These are phyloP conservation scores for Chelidonichthys spinosus DNA, from an alignment of 2,797 vertebrate genomes.

Conservation along the genomic window DNA sequence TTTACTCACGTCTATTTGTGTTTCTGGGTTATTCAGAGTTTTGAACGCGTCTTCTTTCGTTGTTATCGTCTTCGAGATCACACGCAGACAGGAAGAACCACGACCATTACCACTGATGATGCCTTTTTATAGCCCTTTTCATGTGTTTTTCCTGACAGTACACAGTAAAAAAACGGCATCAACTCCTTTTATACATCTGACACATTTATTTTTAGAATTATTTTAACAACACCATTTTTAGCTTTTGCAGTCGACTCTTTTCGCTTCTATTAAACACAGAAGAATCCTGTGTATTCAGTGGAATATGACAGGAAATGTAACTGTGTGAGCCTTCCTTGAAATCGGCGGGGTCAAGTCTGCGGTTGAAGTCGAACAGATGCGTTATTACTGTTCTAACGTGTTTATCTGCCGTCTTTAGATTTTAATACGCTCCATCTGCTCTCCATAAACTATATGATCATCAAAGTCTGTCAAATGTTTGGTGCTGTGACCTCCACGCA, in stretches of 20 bases:
- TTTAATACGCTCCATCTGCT: conserved; percentile 42
- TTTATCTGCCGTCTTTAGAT: conserved; percentile 26
- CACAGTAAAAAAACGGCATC: conserved; percentile 25
- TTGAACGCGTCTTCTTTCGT: not conserved
- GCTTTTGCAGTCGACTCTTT: not conserved
- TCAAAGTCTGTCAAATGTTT: conserved; percentile 18
- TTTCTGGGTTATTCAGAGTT: conserved; percentile 43
- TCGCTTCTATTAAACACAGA: too few relatives aligned
- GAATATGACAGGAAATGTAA: too few relatives aligned
- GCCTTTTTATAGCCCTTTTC: conserved; percentile 58
- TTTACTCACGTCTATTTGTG: conserved; percentile 7
- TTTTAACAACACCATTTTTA: conserved; percentile 18
- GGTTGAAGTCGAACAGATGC: conserved; percentile 39
- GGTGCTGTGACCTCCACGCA: conserved; percentile 43
- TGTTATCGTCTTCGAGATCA: conserved; percentile 8
- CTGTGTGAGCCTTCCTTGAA: not conserved
- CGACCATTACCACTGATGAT: not conserved
- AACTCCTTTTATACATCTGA: conserved; percentile 25
- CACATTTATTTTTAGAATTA: conserved; percentile 56
- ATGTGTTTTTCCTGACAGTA: conserved; percentile 35
- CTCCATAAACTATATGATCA: conserved; percentile 12
- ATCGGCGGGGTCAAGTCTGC: not conserved
- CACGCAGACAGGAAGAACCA: conserved; percentile 4
- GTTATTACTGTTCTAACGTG: conserved; percentile 23
- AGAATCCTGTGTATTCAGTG: too few relatives aligned